Conservation (phyloP, 2,797 vertebrate genomes). For the Mormyrus proboscirostris region DNA sequence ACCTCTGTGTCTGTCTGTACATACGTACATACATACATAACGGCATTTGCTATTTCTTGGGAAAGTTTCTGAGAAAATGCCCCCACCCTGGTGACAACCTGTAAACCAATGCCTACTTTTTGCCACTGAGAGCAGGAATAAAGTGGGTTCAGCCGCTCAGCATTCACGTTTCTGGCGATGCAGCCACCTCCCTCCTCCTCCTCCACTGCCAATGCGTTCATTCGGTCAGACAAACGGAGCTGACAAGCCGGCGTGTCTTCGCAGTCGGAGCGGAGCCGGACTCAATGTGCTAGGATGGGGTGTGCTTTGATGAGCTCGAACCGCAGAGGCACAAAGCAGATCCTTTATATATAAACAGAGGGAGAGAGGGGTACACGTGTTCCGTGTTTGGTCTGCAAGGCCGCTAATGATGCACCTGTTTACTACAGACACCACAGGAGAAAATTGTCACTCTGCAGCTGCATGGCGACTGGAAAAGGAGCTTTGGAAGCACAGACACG, state of each 20-base stretch:
- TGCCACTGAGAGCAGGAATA: not conserved
- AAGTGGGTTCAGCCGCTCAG: not conserved
- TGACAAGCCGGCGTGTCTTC: not conserved
- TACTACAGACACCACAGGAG: not conserved
- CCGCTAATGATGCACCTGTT: constrained; percentile 1
- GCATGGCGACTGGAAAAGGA: not conserved
- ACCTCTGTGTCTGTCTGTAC: not conserved
- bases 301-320: not conserved
- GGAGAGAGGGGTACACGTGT: not conserved
- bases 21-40: not conserved
- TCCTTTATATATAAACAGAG: not conserved
- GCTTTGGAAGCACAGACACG: not conserved
- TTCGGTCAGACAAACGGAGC: not conserved
- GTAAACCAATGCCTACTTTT: not conserved
- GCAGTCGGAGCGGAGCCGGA: not conserved
- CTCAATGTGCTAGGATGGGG: not conserved
- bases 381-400: not conserved
- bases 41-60: not conserved
- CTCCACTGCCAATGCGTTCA: not conserved
- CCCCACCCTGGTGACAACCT: not conserved
- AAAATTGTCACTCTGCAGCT: not conserved
- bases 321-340: not conserved
- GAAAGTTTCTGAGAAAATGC: not conserved
- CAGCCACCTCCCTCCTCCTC: not conserved
- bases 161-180: not conserved